Evolutionary conservation across 2,888 invertebrate species (phyloP), one percentile per base, ranked within the genome.

Genomic region (Hirtodrosophila alboralis): DNA sequence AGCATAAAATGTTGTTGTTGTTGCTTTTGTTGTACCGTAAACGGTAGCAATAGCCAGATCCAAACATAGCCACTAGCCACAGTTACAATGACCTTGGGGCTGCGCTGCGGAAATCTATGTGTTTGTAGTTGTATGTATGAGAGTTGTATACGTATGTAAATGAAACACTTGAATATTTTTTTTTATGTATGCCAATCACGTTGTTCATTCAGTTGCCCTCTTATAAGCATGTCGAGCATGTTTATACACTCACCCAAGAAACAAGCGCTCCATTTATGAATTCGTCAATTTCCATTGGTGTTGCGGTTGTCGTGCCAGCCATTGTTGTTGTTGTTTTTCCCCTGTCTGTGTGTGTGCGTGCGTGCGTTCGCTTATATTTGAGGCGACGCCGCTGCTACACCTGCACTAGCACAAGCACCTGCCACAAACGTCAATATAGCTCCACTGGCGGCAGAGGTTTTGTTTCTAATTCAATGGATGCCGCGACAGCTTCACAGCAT

Each of bases 251-350:
- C 92, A 96, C 96, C 96, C 96, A 96, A 90, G 95, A 94, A 86
- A 96, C 95, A 77, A 96, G 92, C 87, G 96, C 95, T 87, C 96
- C 96, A 89, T 93, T 93, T 90, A 96, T 93, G 91, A 96, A 95
- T 89, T 96, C 95, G 89, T 96, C 95, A 84, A 96, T 94, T 91
- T 95, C 95, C 84, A 93, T 92, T 86, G 94, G 92, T 89, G 88
- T 86, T 74, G 90, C 89, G 75, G 89, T 86, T 78, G 89, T 84
- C 54, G 76, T 80, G 54, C 78, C 73, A 72, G 84, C 77, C 76
- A 79, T 87, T 52, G 66, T 75, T 70, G 38, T 64, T 75, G 43
- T 28, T 61, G 34, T 43, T 78, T 14, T 49, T 63, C 61, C 64
- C 60, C 45, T 47, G 53, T 43, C 37, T 47, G 26, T 45, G 30